Percentiles rank a stretch among this genome's conserved stretches.
phyloP scores from a whole-genome alignment of 2,888 invertebrate species.

The Callyntrura guangdongensis region DNA sequence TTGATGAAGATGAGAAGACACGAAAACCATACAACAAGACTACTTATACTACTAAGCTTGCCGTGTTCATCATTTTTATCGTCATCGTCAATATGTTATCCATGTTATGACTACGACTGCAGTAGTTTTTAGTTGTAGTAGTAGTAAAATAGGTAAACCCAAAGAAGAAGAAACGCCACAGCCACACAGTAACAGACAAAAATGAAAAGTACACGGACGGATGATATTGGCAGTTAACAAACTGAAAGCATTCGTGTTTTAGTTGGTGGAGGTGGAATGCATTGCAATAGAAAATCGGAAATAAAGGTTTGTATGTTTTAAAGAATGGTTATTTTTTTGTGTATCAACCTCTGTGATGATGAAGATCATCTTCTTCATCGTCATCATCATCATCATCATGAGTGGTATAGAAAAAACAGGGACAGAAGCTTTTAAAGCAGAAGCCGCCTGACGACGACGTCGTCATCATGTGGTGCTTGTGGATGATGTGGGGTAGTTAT shows the following conservation, averaged over 20 bases:
- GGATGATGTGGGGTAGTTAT: constrained; percentile 31
- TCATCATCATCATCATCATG: constrained; percentile 21
- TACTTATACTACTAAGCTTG: background rate
- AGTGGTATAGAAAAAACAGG: background rate
- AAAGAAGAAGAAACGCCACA: constrained; percentile 55
- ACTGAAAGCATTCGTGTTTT: background rate
- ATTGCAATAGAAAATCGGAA: constrained; percentile 42
- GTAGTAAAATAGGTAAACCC: constrained; percentile 54
- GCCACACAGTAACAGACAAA: constrained; percentile 75
- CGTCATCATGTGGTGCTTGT: constrained; percentile 13
- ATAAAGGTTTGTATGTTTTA: constrained; percentile 39
- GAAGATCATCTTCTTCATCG: constrained; percentile 35
- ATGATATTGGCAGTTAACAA: constrained; percentile 63
- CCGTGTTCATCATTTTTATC: constrained; percentile 24
- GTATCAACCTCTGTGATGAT: constrained; percentile 35
- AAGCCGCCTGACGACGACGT: constrained; percentile 70
- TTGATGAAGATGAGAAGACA: background rate
- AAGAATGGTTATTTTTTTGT: background rate
- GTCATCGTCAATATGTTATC: constrained; percentile 33
- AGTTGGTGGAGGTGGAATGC: constrained; percentile 42
- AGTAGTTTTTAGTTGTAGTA: constrained; percentile 32
- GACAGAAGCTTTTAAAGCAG: constrained; percentile 59
- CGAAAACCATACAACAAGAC: constrained; percentile 24
- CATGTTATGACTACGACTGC: constrained; percentile 18
- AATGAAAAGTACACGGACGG: constrained; percentile 56